These are phyloP conservation scores for Propithecus perrieri DNA, from an alignment of 2,797 vertebrate genomes.

Conservation along the genomic window DNA sequence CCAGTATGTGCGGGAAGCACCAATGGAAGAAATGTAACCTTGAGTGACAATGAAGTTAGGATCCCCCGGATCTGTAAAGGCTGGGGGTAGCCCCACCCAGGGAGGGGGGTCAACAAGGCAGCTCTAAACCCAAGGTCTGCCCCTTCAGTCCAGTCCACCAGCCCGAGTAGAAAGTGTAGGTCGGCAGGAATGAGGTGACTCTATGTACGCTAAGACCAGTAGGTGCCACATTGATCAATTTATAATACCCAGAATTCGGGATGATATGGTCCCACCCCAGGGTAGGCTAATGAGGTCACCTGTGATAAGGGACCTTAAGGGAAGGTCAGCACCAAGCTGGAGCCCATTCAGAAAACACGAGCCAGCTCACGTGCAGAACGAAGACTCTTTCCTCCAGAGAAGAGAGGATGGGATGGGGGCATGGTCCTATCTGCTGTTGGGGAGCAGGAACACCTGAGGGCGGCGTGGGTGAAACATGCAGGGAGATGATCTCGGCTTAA, in stretches of 20 bases:
- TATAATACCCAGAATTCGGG: too few relatives aligned
- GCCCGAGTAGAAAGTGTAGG: neutral
- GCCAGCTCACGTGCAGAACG: neutral
- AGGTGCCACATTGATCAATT: accelerated
- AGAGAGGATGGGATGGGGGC: neutral
- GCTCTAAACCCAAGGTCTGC: accelerated
- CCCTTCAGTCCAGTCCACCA: neutral
- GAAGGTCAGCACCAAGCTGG: neutral
- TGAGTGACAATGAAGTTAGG: neutral
- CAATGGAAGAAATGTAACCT: neutral
- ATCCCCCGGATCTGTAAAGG: neutral
- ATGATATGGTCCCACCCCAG: accelerated
- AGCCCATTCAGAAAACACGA: neutral
- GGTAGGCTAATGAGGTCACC: neutral
- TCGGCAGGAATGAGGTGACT: neutral
- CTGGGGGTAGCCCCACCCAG: neutral
- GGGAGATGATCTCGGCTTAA: neutral
- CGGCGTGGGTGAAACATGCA: accelerated
- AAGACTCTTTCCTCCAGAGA: neutral
- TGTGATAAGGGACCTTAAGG: neutral
- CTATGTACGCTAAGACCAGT: neutral
- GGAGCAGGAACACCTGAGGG: neutral
- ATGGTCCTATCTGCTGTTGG: accelerated
- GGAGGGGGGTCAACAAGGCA: too few relatives aligned
- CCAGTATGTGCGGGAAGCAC: accelerated